A percentile compares a stretch with the other conserved stretches of the same genome.
Conservation (phyloP, 2,888 invertebrate genomes). For the Nysson spinosus region DNA sequence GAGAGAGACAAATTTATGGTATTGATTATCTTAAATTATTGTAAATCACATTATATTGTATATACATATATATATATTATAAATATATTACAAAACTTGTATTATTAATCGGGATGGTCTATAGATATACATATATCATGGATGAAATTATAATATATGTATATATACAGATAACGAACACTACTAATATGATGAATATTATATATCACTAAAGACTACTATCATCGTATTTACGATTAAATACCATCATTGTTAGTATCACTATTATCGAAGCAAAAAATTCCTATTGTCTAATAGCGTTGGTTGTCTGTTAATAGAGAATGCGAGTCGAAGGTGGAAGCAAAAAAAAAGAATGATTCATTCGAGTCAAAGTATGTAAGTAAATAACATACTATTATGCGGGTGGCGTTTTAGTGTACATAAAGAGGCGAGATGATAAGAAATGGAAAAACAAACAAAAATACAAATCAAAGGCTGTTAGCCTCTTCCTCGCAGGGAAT, state of each 20-base stretch:
- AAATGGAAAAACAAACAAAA: neutral
- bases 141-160: slow-evolving; percentile 51
- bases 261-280: slow-evolving; percentile 55
- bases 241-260: slow-evolving; percentile 61
- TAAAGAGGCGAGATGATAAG: slow-evolving; percentile 14
- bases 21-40: slow-evolving; percentile 69
- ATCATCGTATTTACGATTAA: slow-evolving; percentile 59
- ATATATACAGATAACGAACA: slow-evolving; percentile 60
- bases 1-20: slow-evolving; percentile 59
- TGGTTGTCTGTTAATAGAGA: slow-evolving; percentile 68
- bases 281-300: slow-evolving; percentile 72
- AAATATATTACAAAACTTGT: slow-evolving; percentile 63
- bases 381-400: slow-evolving; percentile 8
- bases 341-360: no score
- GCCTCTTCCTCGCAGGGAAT: slow-evolving; percentile 7
- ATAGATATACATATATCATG: slow-evolving; percentile 63
- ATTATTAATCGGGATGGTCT: slow-evolving; percentile 65
- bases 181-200: slow-evolving; percentile 59
- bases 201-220: slow-evolving; percentile 60
- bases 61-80: slow-evolving; percentile 57
- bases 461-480: no score
- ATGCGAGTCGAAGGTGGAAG: slow-evolving; percentile 36
- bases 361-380: slow-evolving; percentile 15
- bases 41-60: slow-evolving; percentile 62
- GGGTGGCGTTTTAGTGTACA: slow-evolving; percentile 44